phyloP scores from a whole-genome alignment of 2,888 invertebrate species.

The Xanthorhoe designata region DNA sequence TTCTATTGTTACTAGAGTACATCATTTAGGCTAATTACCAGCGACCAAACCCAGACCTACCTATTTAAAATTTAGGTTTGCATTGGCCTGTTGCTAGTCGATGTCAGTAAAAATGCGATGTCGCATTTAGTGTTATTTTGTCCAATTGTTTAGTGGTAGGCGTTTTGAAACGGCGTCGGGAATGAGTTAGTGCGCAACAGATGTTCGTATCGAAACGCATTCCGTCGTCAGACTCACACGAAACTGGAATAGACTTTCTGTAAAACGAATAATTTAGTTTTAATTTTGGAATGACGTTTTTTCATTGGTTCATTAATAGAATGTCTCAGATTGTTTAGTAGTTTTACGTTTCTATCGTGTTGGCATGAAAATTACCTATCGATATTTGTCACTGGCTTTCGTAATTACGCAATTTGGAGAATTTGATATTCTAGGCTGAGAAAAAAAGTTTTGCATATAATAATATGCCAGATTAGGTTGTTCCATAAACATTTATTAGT shows the following conservation, averaged over 20 bases:
- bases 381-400: no score
- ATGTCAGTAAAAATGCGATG: constrained; percentile 4
- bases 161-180: constrained; percentile 24
- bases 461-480: no score
- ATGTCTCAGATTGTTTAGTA: constrained; percentile 3
- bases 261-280: constrained; percentile 10
- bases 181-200: constrained; percentile 76
- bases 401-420: no score
- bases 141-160: constrained; percentile 25
- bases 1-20: no score
- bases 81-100: no score
- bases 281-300: constrained; percentile 17
- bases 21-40: no score
- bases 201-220: constrained; percentile 53
- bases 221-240: constrained; percentile 22
- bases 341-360: not conserved
- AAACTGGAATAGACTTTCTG: constrained; percentile 29
- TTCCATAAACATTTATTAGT: no score
- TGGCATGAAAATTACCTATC: not conserved
- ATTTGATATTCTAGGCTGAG: no score
- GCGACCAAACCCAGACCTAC: no score
- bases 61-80: no score
- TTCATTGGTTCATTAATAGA: constrained; percentile 12
- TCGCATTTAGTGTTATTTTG: constrained; percentile 13
- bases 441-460: no score